Conservation (phyloP, 1,140 invertebrate genomes). For the Zaprionus capensis region DNA sequence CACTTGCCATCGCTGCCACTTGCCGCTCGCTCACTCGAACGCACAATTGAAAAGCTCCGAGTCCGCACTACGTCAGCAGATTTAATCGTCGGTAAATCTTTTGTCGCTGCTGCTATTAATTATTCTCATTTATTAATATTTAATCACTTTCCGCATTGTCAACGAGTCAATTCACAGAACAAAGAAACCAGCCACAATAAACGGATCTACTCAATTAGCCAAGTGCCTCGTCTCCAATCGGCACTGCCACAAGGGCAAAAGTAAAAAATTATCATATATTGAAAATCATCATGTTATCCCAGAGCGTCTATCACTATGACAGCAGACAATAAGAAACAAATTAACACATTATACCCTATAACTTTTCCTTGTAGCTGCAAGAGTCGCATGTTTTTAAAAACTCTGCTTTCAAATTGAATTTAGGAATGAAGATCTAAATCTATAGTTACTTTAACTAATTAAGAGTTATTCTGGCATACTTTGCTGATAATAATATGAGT, state of each 20-base stretch:
- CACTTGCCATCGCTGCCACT: constrained; percentile 1
- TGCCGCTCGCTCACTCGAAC: neutral
- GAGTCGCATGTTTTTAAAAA: neutral
- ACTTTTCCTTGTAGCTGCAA: neutral
- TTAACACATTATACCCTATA: neutral
- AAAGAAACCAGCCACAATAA: constrained; percentile 12
- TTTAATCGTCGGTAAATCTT: constrained; percentile 21
- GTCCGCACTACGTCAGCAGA: constrained; percentile 13
- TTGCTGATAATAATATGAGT: neutral
- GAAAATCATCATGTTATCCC: constrained; percentile 10
- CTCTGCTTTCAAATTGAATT: no score
- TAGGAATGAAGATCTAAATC: no score
- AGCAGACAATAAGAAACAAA: neutral
- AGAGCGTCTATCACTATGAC: neutral
- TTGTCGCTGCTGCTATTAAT: constrained; percentile 14
- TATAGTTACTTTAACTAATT: no score
- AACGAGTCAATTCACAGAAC: constrained; percentile 16
- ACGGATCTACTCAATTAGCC: constrained; percentile 21
- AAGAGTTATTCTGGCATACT: neutral
- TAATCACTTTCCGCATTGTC: constrained; percentile 13
- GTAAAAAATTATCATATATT: constrained; percentile 1
- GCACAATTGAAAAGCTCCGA: constrained; percentile 1
- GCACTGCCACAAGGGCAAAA: neutral
- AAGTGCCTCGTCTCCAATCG: constrained; percentile 6
- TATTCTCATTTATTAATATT: constrained; percentile 22